Evolutionary conservation across 2,888 invertebrate species (phyloP).

Genomic region (Platycheirus albimanus): DNA sequence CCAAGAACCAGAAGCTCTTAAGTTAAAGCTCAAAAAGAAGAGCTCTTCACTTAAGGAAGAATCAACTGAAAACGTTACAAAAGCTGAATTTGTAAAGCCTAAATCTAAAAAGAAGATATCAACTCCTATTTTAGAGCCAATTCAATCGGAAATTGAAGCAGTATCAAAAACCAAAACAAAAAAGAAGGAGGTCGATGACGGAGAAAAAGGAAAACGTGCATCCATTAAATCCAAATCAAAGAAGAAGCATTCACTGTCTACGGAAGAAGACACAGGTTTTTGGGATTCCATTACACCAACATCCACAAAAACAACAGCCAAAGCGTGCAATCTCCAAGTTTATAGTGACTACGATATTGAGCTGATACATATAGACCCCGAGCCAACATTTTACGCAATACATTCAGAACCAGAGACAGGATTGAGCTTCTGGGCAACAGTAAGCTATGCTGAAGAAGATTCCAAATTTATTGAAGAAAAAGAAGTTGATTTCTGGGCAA

Average conservation of each 20-base stretch:
- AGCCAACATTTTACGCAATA: conserved; percentile 23
- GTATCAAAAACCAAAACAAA: background rate
- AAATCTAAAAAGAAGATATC: conserved; percentile 17
- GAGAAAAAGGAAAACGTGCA: conserved; percentile 22
- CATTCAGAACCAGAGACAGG: conserved; percentile 6
- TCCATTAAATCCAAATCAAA: conserved; percentile 1
- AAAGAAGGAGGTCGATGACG: background rate
- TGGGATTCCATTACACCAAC: conserved; percentile 23
- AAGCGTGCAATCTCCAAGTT: conserved; percentile 8
- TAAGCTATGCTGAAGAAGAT: conserved; percentile 49
- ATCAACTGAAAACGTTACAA: background rate
- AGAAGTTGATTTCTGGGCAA: conserved; percentile 76
- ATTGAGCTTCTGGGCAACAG: conserved; percentile 50
- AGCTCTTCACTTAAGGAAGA: background rate
- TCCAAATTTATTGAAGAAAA: conserved; percentile 7
- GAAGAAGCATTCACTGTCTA: background rate
- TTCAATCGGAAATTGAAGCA: background rate
- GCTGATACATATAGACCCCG: conserved; percentile 32
- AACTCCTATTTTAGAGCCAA: background rate
- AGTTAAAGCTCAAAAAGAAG: background rate
- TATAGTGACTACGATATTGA: conserved; percentile 46
- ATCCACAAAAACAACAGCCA: background rate
- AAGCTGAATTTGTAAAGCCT: background rate
- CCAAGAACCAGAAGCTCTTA: background rate
- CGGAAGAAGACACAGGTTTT: conserved; percentile 8